Base-by-base conservation (phyloP, 2,113 vertebrate genomes). In the Bambusicola thoracicus region DNA sequence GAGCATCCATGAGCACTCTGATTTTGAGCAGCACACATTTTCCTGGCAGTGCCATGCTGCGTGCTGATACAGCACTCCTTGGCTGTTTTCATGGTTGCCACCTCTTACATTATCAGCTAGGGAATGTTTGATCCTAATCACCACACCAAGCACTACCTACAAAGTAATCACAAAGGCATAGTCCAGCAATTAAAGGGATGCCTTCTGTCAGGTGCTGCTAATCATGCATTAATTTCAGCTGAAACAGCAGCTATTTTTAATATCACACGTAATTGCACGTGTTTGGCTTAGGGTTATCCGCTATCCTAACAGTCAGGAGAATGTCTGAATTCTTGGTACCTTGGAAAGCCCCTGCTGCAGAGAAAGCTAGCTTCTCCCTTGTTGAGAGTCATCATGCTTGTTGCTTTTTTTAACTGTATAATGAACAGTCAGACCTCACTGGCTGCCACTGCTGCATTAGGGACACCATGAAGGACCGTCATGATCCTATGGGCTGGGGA, bases 121-220 rank as follows among this genome's bases (percentile, higher is more conserved):
- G 29, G 18, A 74, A 56, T 91, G 55, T 93, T 93, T 95, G 85
- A 38, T 83, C 89, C 82, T 55, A 67, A 70, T 93, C 79, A 70
- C n/a, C 82, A 70, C 25, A 66, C 34, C 21, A 68, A 41, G 48
- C 27, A n/a, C 74, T 56, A 53, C 92, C 67, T 79, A 87, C 85
- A 69, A 76, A 73, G 72, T 84, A 85, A 90, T 82, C 90, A 87
- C 10, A 41, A 89, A 67, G 22, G 40, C 56, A 32, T n/a, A 40
- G 40, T 48, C 44, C 25, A 44, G 32, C 40, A 1, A 44, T 74
- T 74, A 79, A 55, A 62, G 59, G 25, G 41, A 53, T 65, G 13
- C 27, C 11, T 63, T 81, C 34, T 89, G 51, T 49, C 89, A 49
- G 11, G 40, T 48, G 41, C 85, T 80, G 53, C 2, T 24, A 80